Base-by-base conservation (phyloP, 2,113 vertebrate species). In the Lycaon pictus region DNA sequence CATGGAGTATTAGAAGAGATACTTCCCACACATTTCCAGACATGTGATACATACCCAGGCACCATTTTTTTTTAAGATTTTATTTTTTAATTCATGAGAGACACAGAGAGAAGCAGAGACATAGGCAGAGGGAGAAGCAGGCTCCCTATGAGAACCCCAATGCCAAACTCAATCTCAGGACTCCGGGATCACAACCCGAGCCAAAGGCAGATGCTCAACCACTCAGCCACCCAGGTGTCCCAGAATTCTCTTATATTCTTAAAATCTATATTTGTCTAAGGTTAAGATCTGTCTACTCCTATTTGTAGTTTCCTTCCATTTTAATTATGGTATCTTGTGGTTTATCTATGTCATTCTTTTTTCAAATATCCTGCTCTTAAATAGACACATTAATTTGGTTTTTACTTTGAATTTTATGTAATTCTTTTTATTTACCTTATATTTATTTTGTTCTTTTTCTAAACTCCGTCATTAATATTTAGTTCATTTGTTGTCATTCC, bases 231-330 rank as follows among this genome's bases (percentile, higher is more conserved):
- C 43, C 43, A 43, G 43, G 43, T 43, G 43, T 43, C 43, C 43
- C 43, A 43, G 48, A 89, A 85, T 84, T 69, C 16, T 82, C 5
- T 82, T 67, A 58, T 5, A 60, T 79, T 96, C 55, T 12, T 29
- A 53, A 87, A 90, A 32, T 83, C 48, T 80, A 5, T 63, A 63
- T 48, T 56, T 93, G 53, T 95, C 51, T 56, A 79, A 88, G 37
- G n/a, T 71, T 71, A 65, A 55, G 77, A 69, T 32, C 35, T 8
- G 29, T 88, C 76, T 35, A 55, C 62, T 77, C 43, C n/a, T 82
- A 53, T 83, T 87, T 96, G 53, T 63, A 32, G 10, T 43, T 95
- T 93, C 86, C 35, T 95, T 81, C 22, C 87, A 83, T 83, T 88
- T 87, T 63, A 95, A 86, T 90, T 90, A 63, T 63, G n/a, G 23